Evolutionary conservation across 2,113 vertebrate genomes (phyloP).

Genomic region (Turdus rufiventris): DNA sequence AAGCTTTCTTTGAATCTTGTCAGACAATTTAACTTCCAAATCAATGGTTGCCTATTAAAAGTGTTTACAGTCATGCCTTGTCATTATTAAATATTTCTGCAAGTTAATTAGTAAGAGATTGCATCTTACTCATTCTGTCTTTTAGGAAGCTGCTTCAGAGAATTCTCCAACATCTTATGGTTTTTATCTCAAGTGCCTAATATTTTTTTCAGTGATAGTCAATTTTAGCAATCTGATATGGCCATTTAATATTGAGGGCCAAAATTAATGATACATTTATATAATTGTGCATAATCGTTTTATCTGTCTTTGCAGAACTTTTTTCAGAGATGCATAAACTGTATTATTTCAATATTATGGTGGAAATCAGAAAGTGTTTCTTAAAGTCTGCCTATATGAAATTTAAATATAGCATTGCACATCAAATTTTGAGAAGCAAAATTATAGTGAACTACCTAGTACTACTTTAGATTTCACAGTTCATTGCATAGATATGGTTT

Average conservation of each 20-base stretch:
- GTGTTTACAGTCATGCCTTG: slow-evolving; percentile 37
- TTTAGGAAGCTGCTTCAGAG: slow-evolving; percentile 48
- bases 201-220: slow-evolving; percentile 55
- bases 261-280: slow-evolving; percentile 37
- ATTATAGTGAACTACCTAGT: background rate
- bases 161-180: background rate
- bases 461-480: background rate
- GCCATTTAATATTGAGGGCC: slow-evolving; percentile 57
- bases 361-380: slow-evolving; percentile 9
- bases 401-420: slow-evolving; percentile 13
- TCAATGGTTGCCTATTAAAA: slow-evolving; percentile 34
- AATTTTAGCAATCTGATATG: slow-evolving; percentile 62
- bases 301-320: slow-evolving; percentile 45
- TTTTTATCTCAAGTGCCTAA: slow-evolving; percentile 39
- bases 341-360: slow-evolving; percentile 31
- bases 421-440: slow-evolving; percentile 24
- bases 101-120: slow-evolving; percentile 57
- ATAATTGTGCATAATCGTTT: slow-evolving; percentile 56
- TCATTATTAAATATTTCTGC: slow-evolving; percentile 34
- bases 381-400: background rate
- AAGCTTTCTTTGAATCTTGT: background rate
- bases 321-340: slow-evolving; percentile 39
- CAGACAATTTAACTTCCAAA: slow-evolving; percentile 23
- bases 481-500: background rate
- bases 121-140: slow-evolving; percentile 1